Base-by-base conservation (phyloP, 2,888 invertebrate genomes). In the Agriopis aurantiaria region DNA sequence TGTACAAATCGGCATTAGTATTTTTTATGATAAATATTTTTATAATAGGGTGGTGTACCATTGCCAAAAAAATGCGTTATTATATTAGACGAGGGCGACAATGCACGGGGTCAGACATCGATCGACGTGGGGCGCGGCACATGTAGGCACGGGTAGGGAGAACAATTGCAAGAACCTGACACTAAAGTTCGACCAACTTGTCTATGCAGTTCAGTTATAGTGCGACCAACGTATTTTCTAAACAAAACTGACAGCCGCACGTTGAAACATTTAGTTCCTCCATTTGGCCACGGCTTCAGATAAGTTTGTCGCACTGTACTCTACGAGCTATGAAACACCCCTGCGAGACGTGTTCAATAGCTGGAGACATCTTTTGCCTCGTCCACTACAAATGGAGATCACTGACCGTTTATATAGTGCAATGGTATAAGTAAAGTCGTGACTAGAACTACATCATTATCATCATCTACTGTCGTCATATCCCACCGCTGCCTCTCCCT, bases 41-140 rank as follows among this genome's bases (percentile, higher is more conserved):
- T 46, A 53, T 11, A 11, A 17, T 11, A 62, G 43, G 43, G 52
- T 52, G 33, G 23, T 12, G 61, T 45, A 33, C 43, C 17, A 23
- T 49, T 46, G 56, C 46, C 59, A 58, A 85, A 84, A 88, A 83
- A 82, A 85, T 84, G 80, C 83, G 83, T 78, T 87, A 83, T 85
- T 87, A 79, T 86, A 84, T 85, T 87, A 88, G 84, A 83, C 85
- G 86, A 88, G 83, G 85, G 83, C 80, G 85, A 88, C 85, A 87
- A 87, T 85, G 87, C 86, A 85, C 89, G 88, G 88, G 90, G 91
- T 89, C 90, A 88, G 86, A 80, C 87, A 91, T 92, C 91, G 92
- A 92, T 91, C 91, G 89, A 78, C 81, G 81, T 78, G 81, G 82
- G 80, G 79, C 79, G 80, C 73, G 79, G 81, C 79, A 80, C 80